Base-by-base conservation (phyloP, 2,888 invertebrate species). In the Sisyra nigra region DNA sequence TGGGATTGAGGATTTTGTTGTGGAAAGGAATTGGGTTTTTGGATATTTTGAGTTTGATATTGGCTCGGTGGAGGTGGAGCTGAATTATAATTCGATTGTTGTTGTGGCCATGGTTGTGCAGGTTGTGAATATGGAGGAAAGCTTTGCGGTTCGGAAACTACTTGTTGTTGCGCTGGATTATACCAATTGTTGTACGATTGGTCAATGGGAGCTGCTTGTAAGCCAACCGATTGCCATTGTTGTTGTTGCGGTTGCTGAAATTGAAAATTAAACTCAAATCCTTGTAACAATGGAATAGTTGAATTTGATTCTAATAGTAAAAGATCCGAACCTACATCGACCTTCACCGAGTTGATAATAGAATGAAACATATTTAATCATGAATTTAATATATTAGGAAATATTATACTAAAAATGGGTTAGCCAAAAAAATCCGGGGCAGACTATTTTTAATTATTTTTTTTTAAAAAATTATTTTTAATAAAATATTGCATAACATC, bases 111-210 rank as follows among this genome's bases (percentile, higher is more conserved):
- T 51, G 53, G 46, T 55, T 56, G 43, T 56, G 56, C 47, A 46
- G 46, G 19, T 45, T 44, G 13, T 30, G 30, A 15, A 24, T 24
- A 24, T 7, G 3, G 24, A 24, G 24, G 3, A 24, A 24, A 3
- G 7, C 7, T 24, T 24, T 24, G 24, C 7, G 3, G 24, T 24
- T 24, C 24, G 52, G 50, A 29, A 48, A 51, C 13, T 46, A 39
- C 36, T 41, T 49, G 50, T 9, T 46, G 41, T 18, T 62, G 60
- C 50, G 62, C 65, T 10, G 14, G 19, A 18, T 18, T 37, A 49
- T 69, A 68, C 58, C 61, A 62, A 44, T 66, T 68, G 49, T 61
- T 63, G 35, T 50, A 40, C 49, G 39, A 39, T 41, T 41, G 47
- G 41, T 47, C 44, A 1, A 35, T 31, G 14, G 32, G 14, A 35